Evolutionary conservation across 2,113 vertebrate genomes (phyloP), one percentile per base, ranked within the genome.

Genomic region (Spea multiplicata): DNA sequence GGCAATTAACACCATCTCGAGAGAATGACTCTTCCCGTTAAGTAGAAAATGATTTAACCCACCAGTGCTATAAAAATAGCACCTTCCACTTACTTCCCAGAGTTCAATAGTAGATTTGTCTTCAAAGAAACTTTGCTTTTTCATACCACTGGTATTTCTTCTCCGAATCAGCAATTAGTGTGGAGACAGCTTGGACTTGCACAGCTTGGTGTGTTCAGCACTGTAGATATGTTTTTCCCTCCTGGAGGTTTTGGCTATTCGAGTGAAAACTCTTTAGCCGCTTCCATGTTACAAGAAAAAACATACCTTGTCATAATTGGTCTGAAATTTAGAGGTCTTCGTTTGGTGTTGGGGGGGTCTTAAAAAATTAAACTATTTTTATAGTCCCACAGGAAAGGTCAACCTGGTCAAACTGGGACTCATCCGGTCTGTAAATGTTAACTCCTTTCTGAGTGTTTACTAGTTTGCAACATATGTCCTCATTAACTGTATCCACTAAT

Each of bases 341-440:
- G 1, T 30, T 30, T 30, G 30, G 30, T 30, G 30, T 30, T 30
- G 30, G 30, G 30, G 30, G 30, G 30, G 30, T 30, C 30, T 30
- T 30, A 30, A 30, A 30, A 30, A 30, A 30, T 30, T 30, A 30
- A 30, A 30, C 30, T 30, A 30, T 30, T 30, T 30, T 30, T 30
- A 30, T 30, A 30, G 30, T 30, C 30, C 30, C 30, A 59, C 12
- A 13, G 6, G 55, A 59, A 59, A 59, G 55, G 71, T 74, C 16
- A 44, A 66, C 64, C 14, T 12, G 4, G 52, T 10, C 52, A 80
- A 84, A 85, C 3, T 1, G 13, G 46, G 12, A 46, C 84, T 85
- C 75, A 75, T 83, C 87, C 87, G 84, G 87, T 88, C 86, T 85
- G 76, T 90, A 90, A 91, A 84, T 83, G 88, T 89, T 87, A 89